Percentiles rank a stretch among this genome's conserved stretches.
Conservation (phyloP, 2,797 vertebrate species). For the Argentina silus region DNA sequence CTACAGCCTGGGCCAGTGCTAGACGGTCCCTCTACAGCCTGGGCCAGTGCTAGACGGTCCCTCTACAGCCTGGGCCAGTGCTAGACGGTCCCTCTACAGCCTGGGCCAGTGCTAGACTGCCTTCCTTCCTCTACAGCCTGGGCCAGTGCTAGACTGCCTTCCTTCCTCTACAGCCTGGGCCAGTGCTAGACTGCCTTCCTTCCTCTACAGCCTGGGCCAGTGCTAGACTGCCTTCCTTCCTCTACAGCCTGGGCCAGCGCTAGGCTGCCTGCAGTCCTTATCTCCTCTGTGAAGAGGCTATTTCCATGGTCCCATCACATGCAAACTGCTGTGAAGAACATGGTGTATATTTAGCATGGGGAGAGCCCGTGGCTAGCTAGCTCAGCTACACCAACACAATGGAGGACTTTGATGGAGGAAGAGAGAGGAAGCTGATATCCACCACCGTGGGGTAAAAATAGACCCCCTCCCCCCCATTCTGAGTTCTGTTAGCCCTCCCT, state of each 20-base stretch:
- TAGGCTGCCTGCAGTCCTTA: constrained; percentile 57
- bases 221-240: constrained; percentile 5
- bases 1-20: too few species aligned
- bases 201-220: too few species aligned
- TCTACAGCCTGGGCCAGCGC: constrained; percentile 36
- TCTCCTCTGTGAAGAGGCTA: constrained; percentile 66
- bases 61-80: too few species aligned
- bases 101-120: too few species aligned
- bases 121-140: too few species aligned
- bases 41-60: too few species aligned
- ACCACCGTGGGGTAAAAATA: constrained; percentile 67
- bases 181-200: too few species aligned
- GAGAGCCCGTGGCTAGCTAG: constrained; percentile 64
- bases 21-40: too few species aligned
- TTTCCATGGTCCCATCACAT: constrained; percentile 82
- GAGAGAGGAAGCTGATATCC: constrained; percentile 63
- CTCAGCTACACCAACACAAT: constrained; percentile 75
- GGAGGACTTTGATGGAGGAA: constrained; percentile 74
- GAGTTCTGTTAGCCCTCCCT: too few species aligned
- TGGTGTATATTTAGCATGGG: constrained; percentile 78
- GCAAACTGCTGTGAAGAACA: constrained; percentile 82
- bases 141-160: too few species aligned
- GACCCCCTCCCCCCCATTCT: constrained; percentile 32
- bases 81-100: too few species aligned
- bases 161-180: too few species aligned